These are phyloP conservation scores for Drosophila nigricruria DNA, from an alignment of 2,888 invertebrate species.

Conservation along the genomic window DNA sequence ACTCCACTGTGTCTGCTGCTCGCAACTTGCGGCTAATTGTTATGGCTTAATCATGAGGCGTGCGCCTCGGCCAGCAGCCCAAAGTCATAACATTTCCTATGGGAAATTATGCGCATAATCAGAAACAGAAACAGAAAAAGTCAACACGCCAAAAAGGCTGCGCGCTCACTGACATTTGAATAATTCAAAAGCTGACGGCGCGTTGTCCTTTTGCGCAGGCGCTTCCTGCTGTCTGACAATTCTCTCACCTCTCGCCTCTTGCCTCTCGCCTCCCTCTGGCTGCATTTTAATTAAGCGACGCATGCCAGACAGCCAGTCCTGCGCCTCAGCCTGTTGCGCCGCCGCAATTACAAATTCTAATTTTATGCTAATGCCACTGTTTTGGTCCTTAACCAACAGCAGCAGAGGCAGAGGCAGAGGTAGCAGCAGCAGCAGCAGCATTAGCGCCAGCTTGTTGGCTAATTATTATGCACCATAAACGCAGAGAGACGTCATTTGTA, in stretches of 20 bases:
- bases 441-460: conserved; percentile 61
- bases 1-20: conserved; percentile 9
- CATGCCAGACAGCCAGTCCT: conserved; percentile 65
- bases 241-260: neutral
- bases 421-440: conserved; percentile 13
- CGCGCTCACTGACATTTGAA: conserved; percentile 72
- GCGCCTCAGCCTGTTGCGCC: conserved; percentile 76
- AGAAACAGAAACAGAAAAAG: conserved; percentile 39
- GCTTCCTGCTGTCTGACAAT: conserved; percentile 46
- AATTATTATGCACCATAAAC: conserved; percentile 80
- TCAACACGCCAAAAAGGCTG: conserved; percentile 78
- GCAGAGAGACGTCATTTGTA: conserved; percentile 74
- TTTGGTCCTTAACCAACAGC: conserved; percentile 56
- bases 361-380: conserved; percentile 82
- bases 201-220: conserved; percentile 79
- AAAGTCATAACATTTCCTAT: conserved; percentile 56
- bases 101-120: conserved; percentile 84
- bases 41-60: conserved; percentile 74
- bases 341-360: conserved; percentile 85
- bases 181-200: conserved; percentile 78
- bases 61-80: conserved; percentile 25
- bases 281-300: conserved; percentile 83
- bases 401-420: neutral
- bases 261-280: conserved; percentile 30
- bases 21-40: conserved; percentile 61